phyloP scores from a whole-genome alignment of 1,140 invertebrate species.

The Dendrolimus punctatus region DNA sequence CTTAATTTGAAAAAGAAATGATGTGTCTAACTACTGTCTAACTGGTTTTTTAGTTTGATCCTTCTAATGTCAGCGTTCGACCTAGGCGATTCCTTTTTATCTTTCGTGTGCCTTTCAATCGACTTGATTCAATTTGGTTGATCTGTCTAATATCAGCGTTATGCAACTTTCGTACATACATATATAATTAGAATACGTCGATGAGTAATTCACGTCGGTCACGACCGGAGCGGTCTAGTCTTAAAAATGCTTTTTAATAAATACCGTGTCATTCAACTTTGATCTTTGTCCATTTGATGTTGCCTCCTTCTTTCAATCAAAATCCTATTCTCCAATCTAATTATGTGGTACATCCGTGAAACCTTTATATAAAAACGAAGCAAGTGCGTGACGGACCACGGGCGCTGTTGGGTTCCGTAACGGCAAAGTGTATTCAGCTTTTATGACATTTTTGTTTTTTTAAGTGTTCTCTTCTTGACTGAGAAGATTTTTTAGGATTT shows the following conservation, averaged over 20 bases:
- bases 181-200: slow-evolving; percentile 35
- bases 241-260: slow-evolving; percentile 40
- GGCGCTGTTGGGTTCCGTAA: too few species aligned
- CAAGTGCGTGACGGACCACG: too few species aligned
- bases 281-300: slow-evolving; percentile 51
- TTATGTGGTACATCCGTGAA: slow-evolving; percentile 30
- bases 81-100: too few species aligned
- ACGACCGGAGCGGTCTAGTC: slow-evolving; percentile 36
- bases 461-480: slow-evolving; percentile 10
- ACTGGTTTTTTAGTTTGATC: too few species aligned
- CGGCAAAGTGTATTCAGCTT: too few species aligned
- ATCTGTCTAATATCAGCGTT: too few species aligned
- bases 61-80: too few species aligned
- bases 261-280: slow-evolving; percentile 60
- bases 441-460: too few species aligned
- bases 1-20: too few species aligned
- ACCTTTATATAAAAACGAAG: slow-evolving; percentile 10
- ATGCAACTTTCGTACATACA: background rate
- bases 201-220: slow-evolving; percentile 42
- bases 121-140: too few species aligned
- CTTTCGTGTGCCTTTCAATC: too few species aligned
- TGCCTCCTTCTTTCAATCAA: slow-evolving; percentile 59
- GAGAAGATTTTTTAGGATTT: slow-evolving; percentile 28
- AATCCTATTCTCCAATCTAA: slow-evolving; percentile 31
- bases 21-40: too few species aligned